A percentile compares a stretch with the other conserved stretches of the same genome.
Conservation (phyloP, 1,140 invertebrate genomes). For the Centruroides vittatus region DNA sequence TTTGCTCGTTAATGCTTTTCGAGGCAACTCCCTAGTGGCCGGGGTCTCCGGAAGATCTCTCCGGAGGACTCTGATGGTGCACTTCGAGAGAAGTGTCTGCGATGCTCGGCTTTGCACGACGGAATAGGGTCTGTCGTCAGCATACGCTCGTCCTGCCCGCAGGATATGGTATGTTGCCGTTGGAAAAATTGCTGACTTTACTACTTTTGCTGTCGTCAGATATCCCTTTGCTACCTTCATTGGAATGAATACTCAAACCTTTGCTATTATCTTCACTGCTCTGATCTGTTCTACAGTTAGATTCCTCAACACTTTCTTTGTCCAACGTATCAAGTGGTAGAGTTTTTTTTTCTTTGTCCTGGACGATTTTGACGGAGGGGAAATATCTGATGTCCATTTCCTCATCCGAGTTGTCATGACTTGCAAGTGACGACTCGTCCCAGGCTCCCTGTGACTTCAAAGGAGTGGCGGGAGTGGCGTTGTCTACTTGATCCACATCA, state of each 20-base stretch:
- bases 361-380: slow-evolving; percentile 17
- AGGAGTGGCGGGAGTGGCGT: slow-evolving; percentile 15
- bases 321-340: slow-evolving; percentile 13
- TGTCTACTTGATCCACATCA: slow-evolving; percentile 4
- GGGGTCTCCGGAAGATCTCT: no score
- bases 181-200: slow-evolving; percentile 33
- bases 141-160: slow-evolving; percentile 10
- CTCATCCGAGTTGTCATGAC: slow-evolving; percentile 15
- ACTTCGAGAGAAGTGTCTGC: no score
- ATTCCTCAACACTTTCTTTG: slow-evolving; percentile 11
- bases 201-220: slow-evolving; percentile 18
- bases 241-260: slow-evolving; percentile 21
- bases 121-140: not conserved
- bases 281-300: slow-evolving; percentile 10
- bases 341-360: slow-evolving; percentile 14
- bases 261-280: slow-evolving; percentile 19
- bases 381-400: slow-evolving; percentile 21
- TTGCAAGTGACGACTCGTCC: slow-evolving; percentile 5
- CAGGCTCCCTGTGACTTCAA: slow-evolving; percentile 1
- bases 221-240: slow-evolving; percentile 20
- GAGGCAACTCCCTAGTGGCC: no score
- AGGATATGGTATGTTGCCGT: slow-evolving; percentile 24
- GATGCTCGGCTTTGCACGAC: no score
- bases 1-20: no score
- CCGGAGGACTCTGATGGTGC: no score